Evolutionary conservation across 2,888 invertebrate species (phyloP).

Genomic region (Phaedon cochleariae): DNA sequence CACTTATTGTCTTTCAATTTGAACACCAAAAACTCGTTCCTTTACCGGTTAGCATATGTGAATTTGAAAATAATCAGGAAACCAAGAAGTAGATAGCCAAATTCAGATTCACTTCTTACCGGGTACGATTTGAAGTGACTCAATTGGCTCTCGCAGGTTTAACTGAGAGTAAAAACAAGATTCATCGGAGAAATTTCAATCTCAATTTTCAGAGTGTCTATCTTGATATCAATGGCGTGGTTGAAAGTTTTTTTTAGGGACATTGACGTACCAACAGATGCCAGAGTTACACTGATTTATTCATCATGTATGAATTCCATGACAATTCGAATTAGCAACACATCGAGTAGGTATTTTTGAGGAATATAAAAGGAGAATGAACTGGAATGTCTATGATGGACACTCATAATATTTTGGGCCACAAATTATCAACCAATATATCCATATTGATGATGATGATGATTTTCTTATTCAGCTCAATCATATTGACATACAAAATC

Average conservation of each 20-base stretch:
- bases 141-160: conserved; percentile 29
- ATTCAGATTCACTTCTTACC: conserved; percentile 12
- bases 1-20: conserved; percentile 43
- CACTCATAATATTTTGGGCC: too few relatives aligned
- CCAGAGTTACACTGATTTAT: too few relatives aligned
- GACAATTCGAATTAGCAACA: too few relatives aligned
- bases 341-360: too few relatives aligned
- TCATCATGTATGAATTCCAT: too few relatives aligned
- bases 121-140: conserved; percentile 25
- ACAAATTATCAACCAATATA: too few relatives aligned
- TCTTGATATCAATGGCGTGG: conserved; percentile 29
- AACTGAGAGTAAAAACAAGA: conserved; percentile 57
- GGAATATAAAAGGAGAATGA: too few relatives aligned
- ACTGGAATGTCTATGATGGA: too few relatives aligned
- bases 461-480: too few relatives aligned
- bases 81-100: conserved; percentile 2
- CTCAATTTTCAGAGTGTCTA: conserved; percentile 56
- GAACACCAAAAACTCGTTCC: conserved; percentile 26
- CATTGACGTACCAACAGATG: too few relatives aligned
- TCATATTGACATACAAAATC: too few relatives aligned
- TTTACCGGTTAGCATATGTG: conserved; percentile 31
- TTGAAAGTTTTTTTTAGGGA: background rate
- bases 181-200: conserved; percentile 58
- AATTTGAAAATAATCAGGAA: conserved; percentile 13
- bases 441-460: too few relatives aligned